These are phyloP conservation scores for Xenopus tropicalis DNA, from an alignment of 2,113 vertebrate species.

Conservation along the genomic window UCB_Xtro_10.0 CM004450.2:102927001-102927500, in stretches of 20 bases:
- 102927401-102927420: not conserved
- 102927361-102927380: not conserved
- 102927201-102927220: constrained; percentile 95
- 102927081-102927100: constrained; percentile 79
- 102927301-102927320: constrained; percentile 75
- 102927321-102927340: constrained; percentile 43
- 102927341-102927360: not conserved
- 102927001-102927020: constrained; percentile 85
- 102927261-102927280: constrained; percentile 94
- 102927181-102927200: constrained; percentile 87
- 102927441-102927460: constrained; percentile 15
- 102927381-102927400: not conserved
- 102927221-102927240: constrained; percentile 88
- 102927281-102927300: constrained; percentile 98
- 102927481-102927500: constrained; percentile 11
- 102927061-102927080: constrained; percentile 88
- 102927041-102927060: constrained; percentile 74
- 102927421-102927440: not conserved
- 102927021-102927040: constrained; percentile 83
- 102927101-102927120: constrained; percentile 92
- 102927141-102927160: constrained; percentile 83
- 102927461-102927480: constrained; percentile 21
- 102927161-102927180: constrained; percentile 84
- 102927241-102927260: constrained; percentile 97
- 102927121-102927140: constrained; percentile 81